phyloP scores from a whole-genome alignment of 2,113 vertebrate genomes.

The Upupa epops region DNA sequence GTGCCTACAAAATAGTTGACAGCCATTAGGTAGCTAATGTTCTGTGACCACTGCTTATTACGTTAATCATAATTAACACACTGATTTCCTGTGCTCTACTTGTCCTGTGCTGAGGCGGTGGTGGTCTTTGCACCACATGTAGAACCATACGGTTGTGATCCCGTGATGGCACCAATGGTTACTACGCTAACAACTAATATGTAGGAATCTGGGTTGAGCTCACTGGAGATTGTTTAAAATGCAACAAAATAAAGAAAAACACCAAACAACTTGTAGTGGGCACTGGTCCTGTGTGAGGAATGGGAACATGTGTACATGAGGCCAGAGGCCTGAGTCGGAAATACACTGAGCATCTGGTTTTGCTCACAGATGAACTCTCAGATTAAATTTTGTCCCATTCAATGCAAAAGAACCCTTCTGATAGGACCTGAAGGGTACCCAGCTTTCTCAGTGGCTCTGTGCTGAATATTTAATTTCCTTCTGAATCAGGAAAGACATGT shows the following conservation, averaged over 20 bases:
- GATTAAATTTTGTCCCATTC: background rate
- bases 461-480: background rate
- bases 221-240: background rate
- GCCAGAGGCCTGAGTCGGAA: background rate
- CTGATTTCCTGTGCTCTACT: conserved; percentile 28
- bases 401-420: background rate
- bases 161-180: background rate
- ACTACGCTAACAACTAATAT: background rate
- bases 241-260: background rate
- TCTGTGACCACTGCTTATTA: conserved; percentile 57
- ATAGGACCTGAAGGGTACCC: background rate
- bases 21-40: conserved; percentile 65
- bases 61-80: conserved; percentile 57
- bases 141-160: background rate
- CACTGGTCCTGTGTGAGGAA: background rate
- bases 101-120: background rate
- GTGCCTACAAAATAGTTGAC: conserved; percentile 42
- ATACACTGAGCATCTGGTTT: background rate
- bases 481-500: background rate
- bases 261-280: background rate
- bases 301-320: background rate
- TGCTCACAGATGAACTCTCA: background rate
- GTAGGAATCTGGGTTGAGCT: background rate
- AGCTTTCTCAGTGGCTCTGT: background rate
- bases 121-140: background rate